phyloP scores from a whole-genome alignment of 1,140 invertebrate species.

The Bombus balteatus region DNA sequence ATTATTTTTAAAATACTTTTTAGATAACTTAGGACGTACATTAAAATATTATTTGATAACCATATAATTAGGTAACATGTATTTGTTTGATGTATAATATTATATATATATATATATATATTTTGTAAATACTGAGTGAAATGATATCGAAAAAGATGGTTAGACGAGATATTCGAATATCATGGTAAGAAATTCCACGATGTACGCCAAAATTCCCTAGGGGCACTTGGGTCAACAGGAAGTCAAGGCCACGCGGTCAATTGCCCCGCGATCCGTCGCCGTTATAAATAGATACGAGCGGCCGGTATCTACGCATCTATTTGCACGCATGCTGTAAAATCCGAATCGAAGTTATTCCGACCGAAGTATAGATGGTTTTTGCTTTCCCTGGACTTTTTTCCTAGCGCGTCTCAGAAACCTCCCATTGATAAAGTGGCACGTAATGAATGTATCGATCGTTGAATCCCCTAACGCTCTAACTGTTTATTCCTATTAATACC shows the following conservation, averaged over 20 bases:
- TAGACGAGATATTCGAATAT: neutral
- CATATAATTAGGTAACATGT: neutral
- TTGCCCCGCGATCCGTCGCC: conserved; percentile 71
- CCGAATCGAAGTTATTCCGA: conserved; percentile 34
- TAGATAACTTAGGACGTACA: neutral
- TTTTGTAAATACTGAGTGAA: neutral
- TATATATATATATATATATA: neutral
- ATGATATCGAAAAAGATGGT: neutral
- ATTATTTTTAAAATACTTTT: neutral
- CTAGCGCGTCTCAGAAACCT: neutral
- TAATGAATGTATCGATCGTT: conserved; percentile 36
- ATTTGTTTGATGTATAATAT: neutral
- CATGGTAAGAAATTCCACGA: conserved; percentile 41
- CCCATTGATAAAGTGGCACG: neutral
- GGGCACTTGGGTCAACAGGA: conserved; percentile 70
- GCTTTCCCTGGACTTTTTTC: conserved; percentile 1
- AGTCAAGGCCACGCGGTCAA: conserved; percentile 80
- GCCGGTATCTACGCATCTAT: conserved; percentile 65
- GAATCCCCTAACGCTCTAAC: conserved; percentile 9
- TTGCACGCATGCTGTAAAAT: conserved; percentile 62
- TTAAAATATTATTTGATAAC: neutral
- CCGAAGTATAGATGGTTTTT: neutral
- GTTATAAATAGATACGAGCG: conserved; percentile 75
- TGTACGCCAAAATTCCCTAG: conserved; percentile 60
- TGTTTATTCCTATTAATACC: conserved; percentile 13